Evolutionary conservation across 2,888 invertebrate genomes (phyloP).

Genomic region (Drosophila prostipennis): DNA sequence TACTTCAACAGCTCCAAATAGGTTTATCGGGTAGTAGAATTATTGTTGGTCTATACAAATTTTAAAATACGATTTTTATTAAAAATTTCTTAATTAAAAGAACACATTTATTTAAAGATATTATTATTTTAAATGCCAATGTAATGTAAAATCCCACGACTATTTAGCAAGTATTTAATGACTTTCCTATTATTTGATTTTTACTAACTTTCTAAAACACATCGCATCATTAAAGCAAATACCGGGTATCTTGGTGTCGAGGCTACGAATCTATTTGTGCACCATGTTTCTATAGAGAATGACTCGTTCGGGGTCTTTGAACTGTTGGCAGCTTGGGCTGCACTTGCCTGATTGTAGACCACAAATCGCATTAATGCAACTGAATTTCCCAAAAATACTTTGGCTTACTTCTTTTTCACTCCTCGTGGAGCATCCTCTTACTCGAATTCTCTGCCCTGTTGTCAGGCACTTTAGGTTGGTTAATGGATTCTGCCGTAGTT

Average conservation of each 20-base stretch:
- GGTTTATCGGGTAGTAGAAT: slow-evolving; percentile 17
- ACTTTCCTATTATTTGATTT: too few relatives aligned
- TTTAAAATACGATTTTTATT: too few relatives aligned
- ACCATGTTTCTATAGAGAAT: slow-evolving; percentile 1
- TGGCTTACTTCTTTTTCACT: neutral
- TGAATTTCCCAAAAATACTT: slow-evolving; percentile 16
- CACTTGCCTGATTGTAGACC: slow-evolving; percentile 50
- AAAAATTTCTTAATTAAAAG: too few relatives aligned
- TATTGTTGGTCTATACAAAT: neutral
- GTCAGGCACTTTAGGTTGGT: slow-evolving; percentile 55
- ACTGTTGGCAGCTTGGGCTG: slow-evolving; percentile 30
- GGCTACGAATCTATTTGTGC: too few relatives aligned
- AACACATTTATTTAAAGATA: too few relatives aligned
- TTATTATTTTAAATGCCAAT: too few relatives aligned
- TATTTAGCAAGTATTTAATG: too few relatives aligned
- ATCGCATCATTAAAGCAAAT: too few relatives aligned
- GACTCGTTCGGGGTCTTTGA: slow-evolving; percentile 60
- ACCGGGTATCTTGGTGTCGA: too few relatives aligned
- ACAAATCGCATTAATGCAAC: slow-evolving; percentile 65
- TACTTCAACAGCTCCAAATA: slow-evolving; percentile 38
- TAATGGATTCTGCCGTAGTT: slow-evolving; percentile 58
- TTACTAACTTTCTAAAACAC: too few relatives aligned
- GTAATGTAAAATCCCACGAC: too few relatives aligned
- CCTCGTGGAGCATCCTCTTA: slow-evolving; percentile 2
- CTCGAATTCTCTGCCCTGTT: slow-evolving; percentile 12